Base-by-base conservation (phyloP, 2,797 vertebrate genomes). In the Psittacula derbiana region DNA sequence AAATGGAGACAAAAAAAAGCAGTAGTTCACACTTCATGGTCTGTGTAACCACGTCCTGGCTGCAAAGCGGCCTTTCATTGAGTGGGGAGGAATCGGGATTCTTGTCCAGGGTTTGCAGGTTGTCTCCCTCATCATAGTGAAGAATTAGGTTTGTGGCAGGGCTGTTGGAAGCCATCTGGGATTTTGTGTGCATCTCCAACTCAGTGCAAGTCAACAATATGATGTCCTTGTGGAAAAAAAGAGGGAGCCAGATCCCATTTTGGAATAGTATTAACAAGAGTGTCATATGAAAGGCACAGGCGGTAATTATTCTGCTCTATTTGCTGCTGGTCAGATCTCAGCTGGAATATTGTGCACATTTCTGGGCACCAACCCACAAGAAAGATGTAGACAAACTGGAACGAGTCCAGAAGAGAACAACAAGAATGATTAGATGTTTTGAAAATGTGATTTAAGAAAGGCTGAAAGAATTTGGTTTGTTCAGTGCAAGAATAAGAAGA, bases 381-480 rank as follows among this genome's bases (percentile, higher is more conserved):
- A 70, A 92, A 72, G 90, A 96, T 93, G 89, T 76, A 91, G 92
- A 83, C 80, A 95, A 96, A 86, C 47, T 96, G 95, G 96, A 96
- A 60, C 4, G 18, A 86, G 55, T 96, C 97, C 96, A 97, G 57
- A 87, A 94, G 79, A 92, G 89, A 96, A 90, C 80, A 97, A 94
- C 90, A 84, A 75, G 78, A 88, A 91, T 92, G 78, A 96, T 96
- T 89, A 95, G 95, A 94, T 83, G 28, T 60, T 95, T 62, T 81
- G 94, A 92, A 97, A 96, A 97, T 82, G 92, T 84, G 82, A 86
- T 88, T 95, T 92, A 87, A 97, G 92, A 96, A 81, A 94, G 86
- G 91, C 61, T 72, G 95, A 96, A 95, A 94, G 90, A 93, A 96
- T 78, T 1, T 11, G 58, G 55, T 88, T 89, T 90, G 73, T 89